phyloP scores from a whole-genome alignment of 2,888 invertebrate species.

The Rotaria magnacalcarata region DNA sequence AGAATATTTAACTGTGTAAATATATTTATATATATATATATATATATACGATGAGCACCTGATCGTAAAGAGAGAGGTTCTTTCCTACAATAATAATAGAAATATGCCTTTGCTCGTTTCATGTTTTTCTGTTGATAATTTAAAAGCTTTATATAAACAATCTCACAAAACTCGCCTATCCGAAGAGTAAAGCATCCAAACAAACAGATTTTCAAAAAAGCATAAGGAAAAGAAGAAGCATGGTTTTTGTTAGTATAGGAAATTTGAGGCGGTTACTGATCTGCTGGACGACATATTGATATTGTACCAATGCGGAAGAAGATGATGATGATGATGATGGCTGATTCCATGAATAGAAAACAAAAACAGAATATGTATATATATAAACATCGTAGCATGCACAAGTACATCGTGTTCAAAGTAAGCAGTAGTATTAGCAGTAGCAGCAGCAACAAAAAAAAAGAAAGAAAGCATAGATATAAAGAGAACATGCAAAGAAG shows the following conservation, averaged over 20 bases:
- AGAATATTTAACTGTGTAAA: not conserved
- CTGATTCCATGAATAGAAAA: slow-evolving; percentile 18
- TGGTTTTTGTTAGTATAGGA: not conserved
- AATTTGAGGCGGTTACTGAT: slow-evolving; percentile 12
- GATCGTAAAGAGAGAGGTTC: not conserved
- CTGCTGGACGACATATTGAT: not conserved
- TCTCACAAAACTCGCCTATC: slow-evolving; percentile 4
- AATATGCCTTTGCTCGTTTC: not conserved
- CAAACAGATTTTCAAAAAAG: not conserved
- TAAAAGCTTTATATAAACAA: not conserved
- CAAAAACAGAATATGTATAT: slow-evolving; percentile 29
- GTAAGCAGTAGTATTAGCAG: not conserved
- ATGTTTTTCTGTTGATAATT: not conserved
- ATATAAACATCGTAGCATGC: slow-evolving; percentile 20
- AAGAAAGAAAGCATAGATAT: not conserved
- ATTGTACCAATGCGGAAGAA: slow-evolving; percentile 5
- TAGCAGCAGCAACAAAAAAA: not conserved
- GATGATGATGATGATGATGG: slow-evolving; percentile 25
- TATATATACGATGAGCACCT: not conserved
- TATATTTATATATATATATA: too few species aligned
- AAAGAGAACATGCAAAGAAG: not conserved
- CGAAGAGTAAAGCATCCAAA: not conserved
- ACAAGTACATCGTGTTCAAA: slow-evolving; percentile 7
- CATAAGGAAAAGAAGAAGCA: slow-evolving; percentile 12
- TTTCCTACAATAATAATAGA: not conserved